Evolutionary conservation across 1,140 invertebrate genomes (phyloP).

Genomic region (Pseudomyrmex sp.): DNA sequence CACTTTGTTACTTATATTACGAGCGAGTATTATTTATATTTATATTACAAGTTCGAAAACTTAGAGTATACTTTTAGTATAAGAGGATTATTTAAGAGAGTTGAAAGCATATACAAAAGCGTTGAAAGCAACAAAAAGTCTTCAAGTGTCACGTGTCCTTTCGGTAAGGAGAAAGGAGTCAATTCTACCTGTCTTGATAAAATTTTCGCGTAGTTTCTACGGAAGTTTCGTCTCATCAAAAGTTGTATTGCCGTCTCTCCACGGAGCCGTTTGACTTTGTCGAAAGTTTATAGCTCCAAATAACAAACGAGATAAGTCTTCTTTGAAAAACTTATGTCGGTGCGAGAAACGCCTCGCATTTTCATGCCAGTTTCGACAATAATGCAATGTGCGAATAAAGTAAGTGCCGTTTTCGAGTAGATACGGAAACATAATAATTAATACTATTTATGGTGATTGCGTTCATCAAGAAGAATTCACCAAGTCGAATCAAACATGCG

Average conservation of each 20-base stretch:
- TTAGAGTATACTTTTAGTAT: constrained; percentile 10
- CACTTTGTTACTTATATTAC: too few species aligned
- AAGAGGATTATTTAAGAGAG: constrained; percentile 35
- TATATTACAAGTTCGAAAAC: neutral
- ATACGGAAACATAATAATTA: too few species aligned
- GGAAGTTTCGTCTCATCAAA: constrained; percentile 42
- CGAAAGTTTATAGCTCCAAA: constrained; percentile 30
- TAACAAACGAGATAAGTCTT: constrained; percentile 40
- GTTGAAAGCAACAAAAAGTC: constrained; percentile 21
- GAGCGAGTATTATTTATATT: too few species aligned
- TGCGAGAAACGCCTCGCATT: neutral
- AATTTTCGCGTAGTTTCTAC: constrained; percentile 31
- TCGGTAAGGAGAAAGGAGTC: neutral
- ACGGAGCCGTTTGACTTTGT: constrained; percentile 39
- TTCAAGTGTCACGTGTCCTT: constrained; percentile 7
- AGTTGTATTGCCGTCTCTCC: constrained; percentile 39
- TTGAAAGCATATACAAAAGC: neutral
- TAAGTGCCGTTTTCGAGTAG: too few species aligned
- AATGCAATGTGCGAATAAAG: too few species aligned
- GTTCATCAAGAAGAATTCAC: too few species aligned
- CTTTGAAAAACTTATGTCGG: constrained; percentile 31
- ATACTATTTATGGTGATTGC: too few species aligned
- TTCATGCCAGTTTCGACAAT: too few species aligned
- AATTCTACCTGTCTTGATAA: constrained; percentile 22
- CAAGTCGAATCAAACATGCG: too few species aligned